Evolutionary conservation across 2,113 vertebrate species (phyloP), one percentile per base, ranked within the genome.

Genomic region (Hydrochoerus hydrochaeris): DNA sequence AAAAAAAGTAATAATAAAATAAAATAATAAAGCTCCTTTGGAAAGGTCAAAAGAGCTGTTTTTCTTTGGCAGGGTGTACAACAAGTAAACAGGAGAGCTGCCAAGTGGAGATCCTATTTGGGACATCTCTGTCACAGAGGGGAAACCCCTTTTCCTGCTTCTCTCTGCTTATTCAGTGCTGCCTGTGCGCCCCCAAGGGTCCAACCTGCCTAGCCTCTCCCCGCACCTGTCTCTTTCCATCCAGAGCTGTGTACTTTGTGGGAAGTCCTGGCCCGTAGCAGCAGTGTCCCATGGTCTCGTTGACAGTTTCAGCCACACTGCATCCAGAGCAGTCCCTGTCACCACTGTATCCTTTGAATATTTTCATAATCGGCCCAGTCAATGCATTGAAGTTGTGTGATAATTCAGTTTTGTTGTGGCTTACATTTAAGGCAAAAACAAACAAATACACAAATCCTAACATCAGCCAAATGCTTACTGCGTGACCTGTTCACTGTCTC

Each of bases 1-100:
- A 97, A 77, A 84, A 97, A 67, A 80, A 93, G 88, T 80, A 95
- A 84, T 62, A 90, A 85, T 80, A 71, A 85, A 83, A 63, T 75
- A 95, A 94, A 94, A 88, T 80, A 95, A 65, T 69, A 77, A 83
- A 75, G 57, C 58, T 81, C 54, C 85, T 75, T 71, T 75, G 75
- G 52, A 87, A 73, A 90, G 77, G 93, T 22, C 75, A 35, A n/a
- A 78, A 22, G 35, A 88, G 1, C 38, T 91, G 88, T 77, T 90
- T 85, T 57, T 46, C 26, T 86, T 90, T 28, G 6, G 0, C 35
- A 4, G 20, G 8, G 2, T n/a, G 87, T 12, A 5, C 58, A 84
- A n/a, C n/a, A n/a, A n/a, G n/a, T n/a, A n/a, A n/a, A n/a, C n/a
- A n/a, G n/a, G n/a, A n/a, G 71, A 20, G 11, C 71, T 86, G n/a